Evolutionary conservation across 2,888 invertebrate genomes (phyloP).

Genomic region (Tineola bisselliella): DNA sequence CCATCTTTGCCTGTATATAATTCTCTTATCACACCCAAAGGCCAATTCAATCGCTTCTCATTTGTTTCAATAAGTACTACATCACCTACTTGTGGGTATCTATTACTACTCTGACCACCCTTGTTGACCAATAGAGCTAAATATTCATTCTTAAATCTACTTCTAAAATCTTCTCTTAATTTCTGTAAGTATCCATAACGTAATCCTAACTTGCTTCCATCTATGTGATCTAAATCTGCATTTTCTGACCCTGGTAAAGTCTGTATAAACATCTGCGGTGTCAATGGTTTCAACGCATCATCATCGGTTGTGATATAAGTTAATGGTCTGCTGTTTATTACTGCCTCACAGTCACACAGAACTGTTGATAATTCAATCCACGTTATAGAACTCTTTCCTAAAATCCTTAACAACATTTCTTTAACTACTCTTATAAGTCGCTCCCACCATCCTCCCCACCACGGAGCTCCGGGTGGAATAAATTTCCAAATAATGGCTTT

Average conservation of each 20-base stretch:
- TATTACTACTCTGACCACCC: neutral
- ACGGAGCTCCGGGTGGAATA: conserved; percentile 35
- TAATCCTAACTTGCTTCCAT: neutral
- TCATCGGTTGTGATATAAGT: neutral
- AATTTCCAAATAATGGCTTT: conserved; percentile 25
- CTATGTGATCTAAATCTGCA: neutral
- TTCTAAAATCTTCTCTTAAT: conserved; percentile 16
- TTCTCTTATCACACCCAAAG: neutral
- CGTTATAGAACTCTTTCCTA: conserved; percentile 24
- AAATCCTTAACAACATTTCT: conserved; percentile 26
- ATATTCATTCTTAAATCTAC: conserved; percentile 14
- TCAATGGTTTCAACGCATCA: conserved; percentile 4
- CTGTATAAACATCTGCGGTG: conserved; percentile 11
- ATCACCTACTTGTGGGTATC: conserved; percentile 2
- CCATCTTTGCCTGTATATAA: conserved; percentile 5
- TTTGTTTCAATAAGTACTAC: conserved; percentile 10
- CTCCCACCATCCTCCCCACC: conserved; percentile 49
- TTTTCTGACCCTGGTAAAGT: conserved; percentile 13
- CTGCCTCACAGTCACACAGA: conserved; percentile 16
- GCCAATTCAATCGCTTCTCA: neutral
- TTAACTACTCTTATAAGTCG: conserved; percentile 35
- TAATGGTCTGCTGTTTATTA: neutral
- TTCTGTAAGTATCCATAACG: neutral
- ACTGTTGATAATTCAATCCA: conserved; percentile 15
- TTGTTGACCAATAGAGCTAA: neutral